Percentiles rank a stretch among this genome's conserved stretches.
phyloP scores from a whole-genome alignment of 1,140 invertebrate species.

The Rhagoletis zephyria region DNA sequence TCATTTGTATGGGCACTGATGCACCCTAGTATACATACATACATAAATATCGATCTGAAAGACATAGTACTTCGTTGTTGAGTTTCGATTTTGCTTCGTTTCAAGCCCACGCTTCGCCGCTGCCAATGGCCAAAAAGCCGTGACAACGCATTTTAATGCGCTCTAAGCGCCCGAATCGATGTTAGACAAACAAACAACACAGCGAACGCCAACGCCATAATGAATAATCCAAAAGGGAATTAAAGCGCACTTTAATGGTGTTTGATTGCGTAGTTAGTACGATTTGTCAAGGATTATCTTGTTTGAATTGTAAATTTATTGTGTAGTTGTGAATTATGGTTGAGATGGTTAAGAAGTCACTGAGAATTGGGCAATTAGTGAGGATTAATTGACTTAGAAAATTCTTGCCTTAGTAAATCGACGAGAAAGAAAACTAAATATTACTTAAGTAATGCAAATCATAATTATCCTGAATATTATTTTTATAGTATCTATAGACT shows the following conservation, averaged over 20 bases:
- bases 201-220: neutral
- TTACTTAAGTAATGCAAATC: too few relatives aligned
- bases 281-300: neutral
- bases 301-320: neutral
- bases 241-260: neutral
- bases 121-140: neutral
- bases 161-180: neutral
- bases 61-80: neutral
- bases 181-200: neutral
- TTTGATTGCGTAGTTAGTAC: neutral
- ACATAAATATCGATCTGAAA: neutral
- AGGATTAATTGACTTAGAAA: too few relatives aligned
- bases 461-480: too few relatives aligned
- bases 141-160: slow-evolving; percentile 7
- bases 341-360: too few relatives aligned
- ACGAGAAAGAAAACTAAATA: too few relatives aligned
- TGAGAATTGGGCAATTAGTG: too few relatives aligned
- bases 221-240: neutral
- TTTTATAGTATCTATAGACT: too few relatives aligned
- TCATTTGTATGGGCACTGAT: too few relatives aligned
- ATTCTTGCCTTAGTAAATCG: too few relatives aligned
- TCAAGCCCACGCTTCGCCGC: neutral
- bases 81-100: neutral
- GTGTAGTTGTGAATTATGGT: neutral
- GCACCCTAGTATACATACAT: too few relatives aligned